Evolutionary conservation across 2,888 invertebrate species (phyloP), one percentile per base, ranked within the genome.

Genomic region (Drosophila barbarae): DNA sequence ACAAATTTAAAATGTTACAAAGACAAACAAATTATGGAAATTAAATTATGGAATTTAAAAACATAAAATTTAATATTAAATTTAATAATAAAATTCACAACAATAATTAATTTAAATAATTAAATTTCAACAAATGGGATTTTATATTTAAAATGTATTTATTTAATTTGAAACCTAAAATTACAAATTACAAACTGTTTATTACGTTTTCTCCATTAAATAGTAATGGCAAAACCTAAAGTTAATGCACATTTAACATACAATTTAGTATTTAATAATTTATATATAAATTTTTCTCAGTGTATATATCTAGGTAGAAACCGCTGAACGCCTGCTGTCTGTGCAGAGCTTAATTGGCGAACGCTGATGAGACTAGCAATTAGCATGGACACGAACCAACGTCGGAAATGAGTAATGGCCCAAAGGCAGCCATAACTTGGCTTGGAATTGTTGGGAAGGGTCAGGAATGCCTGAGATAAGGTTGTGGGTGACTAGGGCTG

Each of bases 311-410:
- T 36, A 41, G 52, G 47, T 36, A 32, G 51, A 35, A 49, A 59
- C 47, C 32, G 41, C 38, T 44, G 39, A 50, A 12, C 38, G 35
- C 46, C 34, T 44, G 57, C 41, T 64, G 64, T 32, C 64, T 52
- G 67, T 52, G 46, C 51, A 23, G 32, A 52, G 59, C 67, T 67
- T 67, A 67, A 67, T 67, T 67, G 68, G 67, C 36, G 46, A 32
- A 46, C 52, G 30, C 34, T 47, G 68, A 63, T 61, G 61, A 18
- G 61, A 44, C 52, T 41, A 41, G 52, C 68, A 68, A 67, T 67
- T 68, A 67, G 67, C 67, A 53, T 67, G 52, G 68, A 68, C 67
- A 53, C 47, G 38, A 68, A 59, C 59, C 67, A 18, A 15, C 46
- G 18, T n/a, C 55, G 28, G 35, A 49, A 58, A 49, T 46, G 66